A percentile compares a stretch with the other conserved stretches of the same genome.
phyloP scores from a whole-genome alignment of 2,888 invertebrate species.

The Eumerus sabulonum region DNA sequence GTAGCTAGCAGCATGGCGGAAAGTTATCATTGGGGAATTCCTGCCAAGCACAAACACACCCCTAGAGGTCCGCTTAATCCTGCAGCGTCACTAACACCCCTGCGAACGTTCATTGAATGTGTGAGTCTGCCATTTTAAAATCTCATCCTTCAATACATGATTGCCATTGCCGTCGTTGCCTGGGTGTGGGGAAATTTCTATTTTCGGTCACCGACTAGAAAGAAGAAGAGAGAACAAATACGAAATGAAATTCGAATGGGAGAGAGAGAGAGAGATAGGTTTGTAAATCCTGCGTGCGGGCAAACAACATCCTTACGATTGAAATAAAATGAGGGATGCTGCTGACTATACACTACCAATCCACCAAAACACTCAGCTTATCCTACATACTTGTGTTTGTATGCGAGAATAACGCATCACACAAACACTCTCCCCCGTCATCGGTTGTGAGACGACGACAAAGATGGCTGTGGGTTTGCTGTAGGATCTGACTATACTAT shows the following conservation, averaged over 20 bases:
- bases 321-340: slow-evolving; percentile 51
- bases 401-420: slow-evolving; percentile 13
- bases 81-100: slow-evolving; percentile 55
- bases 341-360: too few relatives aligned
- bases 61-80: slow-evolving; percentile 8
- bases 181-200: slow-evolving; percentile 30
- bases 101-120: slow-evolving; percentile 22
- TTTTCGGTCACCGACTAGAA: slow-evolving; percentile 27
- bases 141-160: slow-evolving; percentile 54
- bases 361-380: too few relatives aligned
- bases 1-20: slow-evolving; percentile 32
- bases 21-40: slow-evolving; percentile 26
- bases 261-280: slow-evolving; percentile 17
- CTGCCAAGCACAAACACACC: slow-evolving; percentile 14
- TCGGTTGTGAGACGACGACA: slow-evolving; percentile 7
- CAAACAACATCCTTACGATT: slow-evolving; percentile 23
- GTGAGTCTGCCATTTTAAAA: slow-evolving; percentile 59
- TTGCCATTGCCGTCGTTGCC: not conserved
- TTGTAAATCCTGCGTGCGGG: slow-evolving; percentile 45
- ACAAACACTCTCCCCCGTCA: slow-evolving; percentile 59
- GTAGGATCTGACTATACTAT: slow-evolving; percentile 17
- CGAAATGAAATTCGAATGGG: not conserved
- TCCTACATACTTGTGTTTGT: too few relatives aligned
- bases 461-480: slow-evolving; percentile 15
- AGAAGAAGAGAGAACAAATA: not conserved